Base-by-base conservation (phyloP, 2,113 vertebrate species). In the Eudorcas thomsonii region DNA sequence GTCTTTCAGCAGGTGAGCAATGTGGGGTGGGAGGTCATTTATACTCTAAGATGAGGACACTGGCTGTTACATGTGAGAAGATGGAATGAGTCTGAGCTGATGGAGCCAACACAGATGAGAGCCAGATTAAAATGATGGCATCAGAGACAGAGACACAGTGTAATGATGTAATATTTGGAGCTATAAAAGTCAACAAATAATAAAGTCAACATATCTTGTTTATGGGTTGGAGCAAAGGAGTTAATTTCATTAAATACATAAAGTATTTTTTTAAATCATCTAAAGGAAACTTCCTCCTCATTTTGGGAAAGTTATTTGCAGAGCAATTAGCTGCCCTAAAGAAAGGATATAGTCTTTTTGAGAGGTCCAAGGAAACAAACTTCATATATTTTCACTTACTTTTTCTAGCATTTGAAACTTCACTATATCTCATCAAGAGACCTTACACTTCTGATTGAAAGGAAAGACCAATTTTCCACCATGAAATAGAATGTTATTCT, bases 371-470 rank as follows among this genome's bases (percentile, higher is more conserved):
- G 7, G 14, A 74, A 77, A 57, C 16, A 86, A 59, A 36, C 2
- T 64, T 82, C 28, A 80, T 59, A n/a, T 16, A 26, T 60, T 80
- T 93, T n/a, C 81, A 26, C 39, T 48, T 39, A 48, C 16, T 88
- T 87, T 89, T 93, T 48, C 83, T 48, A 90, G 30, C 14, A 90
- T 95, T 90, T 74, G 92, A 95, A 92, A 26, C 33, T 78, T 92
- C 21, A 17, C n/a, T 59, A 2, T 39, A 48, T 30, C 57, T 81
- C 33, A 78, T 60, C 30, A 10, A 91, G 43, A 91, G 19, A 83
- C 19, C 12, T 88, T 82, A 57, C 30, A 43, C 36, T 62, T 96
- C 52, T 82, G n/a, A 64, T 23, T 55, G 14, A 19, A 93, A 96
- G 55, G 52, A 88, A 88, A 74, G 25, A 48, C 43, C 21, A n/a